Conservation (phyloP, 2,113 vertebrate species). For the Archilochus colubris region DNA sequence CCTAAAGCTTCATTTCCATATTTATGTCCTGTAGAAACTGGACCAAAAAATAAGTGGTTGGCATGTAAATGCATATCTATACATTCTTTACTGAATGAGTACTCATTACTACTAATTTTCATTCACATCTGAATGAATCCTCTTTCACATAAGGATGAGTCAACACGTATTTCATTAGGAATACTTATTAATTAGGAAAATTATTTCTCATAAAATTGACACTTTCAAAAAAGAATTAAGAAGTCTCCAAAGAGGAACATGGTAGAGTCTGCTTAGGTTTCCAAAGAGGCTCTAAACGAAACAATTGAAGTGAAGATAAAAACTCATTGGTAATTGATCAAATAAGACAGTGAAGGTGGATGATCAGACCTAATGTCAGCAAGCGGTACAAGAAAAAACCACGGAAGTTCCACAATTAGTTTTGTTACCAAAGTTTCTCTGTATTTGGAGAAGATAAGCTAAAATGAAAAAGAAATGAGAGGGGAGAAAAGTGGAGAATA, state of each 20-base stretch:
- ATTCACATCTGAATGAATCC: background rate
- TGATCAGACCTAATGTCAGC: background rate
- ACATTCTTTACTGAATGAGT: too few species aligned
- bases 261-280: background rate
- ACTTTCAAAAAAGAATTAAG: fast-evolving
- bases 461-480: background rate
- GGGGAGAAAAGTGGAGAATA: background rate
- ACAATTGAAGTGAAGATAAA: background rate
- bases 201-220: background rate
- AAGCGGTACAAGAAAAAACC: background rate
- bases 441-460: background rate
- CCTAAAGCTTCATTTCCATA: background rate
- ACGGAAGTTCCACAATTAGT: background rate
- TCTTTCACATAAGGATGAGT: background rate
- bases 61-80: background rate
- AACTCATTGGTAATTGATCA: background rate
- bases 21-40: background rate
- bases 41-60: background rate
- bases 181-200: background rate
- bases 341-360: background rate
- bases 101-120: too few species aligned
- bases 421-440: background rate
- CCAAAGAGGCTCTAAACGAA: background rate
- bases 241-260: background rate
- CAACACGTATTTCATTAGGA: background rate